A percentile compares a stretch with the other conserved stretches of the same genome.
Evolutionary conservation across 2,797 vertebrate genomes (phyloP).

Genomic region (Phataginus tetradactyla): DNA sequence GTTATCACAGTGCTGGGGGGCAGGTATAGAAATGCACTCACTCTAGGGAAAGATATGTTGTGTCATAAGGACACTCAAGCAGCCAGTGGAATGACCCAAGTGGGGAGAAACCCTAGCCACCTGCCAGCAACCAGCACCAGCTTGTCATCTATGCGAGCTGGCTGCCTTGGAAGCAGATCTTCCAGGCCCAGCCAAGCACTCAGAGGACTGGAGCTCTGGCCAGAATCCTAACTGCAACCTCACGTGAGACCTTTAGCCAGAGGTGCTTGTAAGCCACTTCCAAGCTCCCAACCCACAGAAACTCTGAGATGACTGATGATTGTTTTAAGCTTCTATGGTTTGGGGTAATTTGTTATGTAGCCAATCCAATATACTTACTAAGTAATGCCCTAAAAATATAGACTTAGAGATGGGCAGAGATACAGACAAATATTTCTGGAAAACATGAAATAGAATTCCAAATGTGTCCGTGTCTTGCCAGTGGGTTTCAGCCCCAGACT

Average conservation of each 20-base stretch:
- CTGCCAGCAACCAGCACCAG: background rate
- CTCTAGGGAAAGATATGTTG: background rate
- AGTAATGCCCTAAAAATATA: background rate
- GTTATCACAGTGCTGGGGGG: background rate
- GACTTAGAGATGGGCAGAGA: background rate
- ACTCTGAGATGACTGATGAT: background rate
- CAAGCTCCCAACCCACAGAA: background rate
- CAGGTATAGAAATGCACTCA: background rate
- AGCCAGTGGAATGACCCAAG: background rate
- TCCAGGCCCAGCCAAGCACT: background rate
- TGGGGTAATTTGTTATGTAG: background rate
- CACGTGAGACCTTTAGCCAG: background rate
- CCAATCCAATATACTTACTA: background rate
- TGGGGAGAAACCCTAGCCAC: background rate
- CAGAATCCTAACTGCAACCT: background rate
- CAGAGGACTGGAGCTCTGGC: background rate
- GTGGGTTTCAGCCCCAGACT: too few relatives aligned
- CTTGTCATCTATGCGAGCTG: background rate
- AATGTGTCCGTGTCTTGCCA: background rate
- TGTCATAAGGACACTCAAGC: background rate
- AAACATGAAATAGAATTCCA: background rate
- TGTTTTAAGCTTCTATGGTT: background rate
- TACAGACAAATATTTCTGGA: background rate
- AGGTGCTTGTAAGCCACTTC: background rate
- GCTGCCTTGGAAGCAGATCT: background rate